A percentile compares a stretch with the other conserved stretches of the same genome.
These are phyloP conservation scores for Scleropages formosus DNA, from an alignment of 2,797 vertebrate genomes.

Conservation along the genomic window DNA sequence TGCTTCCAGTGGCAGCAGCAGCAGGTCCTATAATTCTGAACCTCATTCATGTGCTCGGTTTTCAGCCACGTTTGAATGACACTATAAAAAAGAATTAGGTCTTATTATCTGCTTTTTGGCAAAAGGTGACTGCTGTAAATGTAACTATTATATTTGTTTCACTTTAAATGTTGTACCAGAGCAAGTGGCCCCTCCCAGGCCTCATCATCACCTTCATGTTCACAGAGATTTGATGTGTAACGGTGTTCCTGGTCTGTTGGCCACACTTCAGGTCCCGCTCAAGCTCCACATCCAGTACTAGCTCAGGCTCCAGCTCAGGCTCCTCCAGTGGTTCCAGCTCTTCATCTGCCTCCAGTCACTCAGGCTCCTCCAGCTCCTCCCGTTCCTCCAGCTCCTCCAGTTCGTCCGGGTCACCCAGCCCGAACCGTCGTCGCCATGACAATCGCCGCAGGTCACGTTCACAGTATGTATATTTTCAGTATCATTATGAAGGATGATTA, in stretches of 20 bases:
- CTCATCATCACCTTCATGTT: too few species aligned
- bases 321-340: slow-evolving; percentile 96
- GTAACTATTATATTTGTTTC: neutral
- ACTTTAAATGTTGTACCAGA: neutral
- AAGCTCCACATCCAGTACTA: slow-evolving; percentile 92
- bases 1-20: slow-evolving; percentile 91
- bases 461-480: slow-evolving; percentile 66
- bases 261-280: slow-evolving; percentile 69
- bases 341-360: slow-evolving; percentile 87
- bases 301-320: slow-evolving; percentile 91
- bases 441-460: slow-evolving; percentile 91
- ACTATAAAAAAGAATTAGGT: neutral
- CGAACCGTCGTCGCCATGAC: slow-evolving; percentile 86
- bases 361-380: slow-evolving; percentile 85
- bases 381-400: slow-evolving; percentile 93
- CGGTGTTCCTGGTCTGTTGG: too few species aligned
- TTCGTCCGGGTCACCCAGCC: slow-evolving; percentile 88
- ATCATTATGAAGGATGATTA: too few species aligned
- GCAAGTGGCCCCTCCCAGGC: too few species aligned
- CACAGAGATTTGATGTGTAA: too few species aligned
- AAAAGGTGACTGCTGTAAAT: neutral
- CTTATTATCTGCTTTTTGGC: neutral
- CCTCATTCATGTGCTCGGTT: too few species aligned
- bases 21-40: slow-evolving; percentile 56
- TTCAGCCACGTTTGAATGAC: neutral